A percentile compares a stretch with the other conserved stretches of the same genome.
These are phyloP conservation scores for Hylaea fasciaria DNA, from an alignment of 2,888 invertebrate genomes.

Conservation along the genomic window DNA sequence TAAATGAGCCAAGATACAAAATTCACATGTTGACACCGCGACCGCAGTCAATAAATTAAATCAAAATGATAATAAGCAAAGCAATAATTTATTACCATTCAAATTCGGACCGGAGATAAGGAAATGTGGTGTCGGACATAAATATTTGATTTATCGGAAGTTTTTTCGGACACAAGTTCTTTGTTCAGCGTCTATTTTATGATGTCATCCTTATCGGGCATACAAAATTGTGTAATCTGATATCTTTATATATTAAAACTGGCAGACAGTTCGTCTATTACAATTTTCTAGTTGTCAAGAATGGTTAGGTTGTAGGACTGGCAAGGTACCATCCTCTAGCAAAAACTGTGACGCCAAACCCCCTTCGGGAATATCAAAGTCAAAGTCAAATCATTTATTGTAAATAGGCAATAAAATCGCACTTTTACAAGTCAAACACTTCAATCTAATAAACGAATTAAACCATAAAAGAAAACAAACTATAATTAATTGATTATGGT, in stretches of 20 bases:
- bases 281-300: not conserved
- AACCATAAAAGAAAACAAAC: no score
- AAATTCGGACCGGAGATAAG: constrained; percentile 30
- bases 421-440: no score
- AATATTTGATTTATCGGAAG: constrained; percentile 32
- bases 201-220: constrained; percentile 13
- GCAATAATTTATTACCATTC: constrained; percentile 35
- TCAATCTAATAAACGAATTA: no score
- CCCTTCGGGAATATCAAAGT: no score
- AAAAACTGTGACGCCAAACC: no score
- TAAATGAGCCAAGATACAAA: constrained; percentile 20
- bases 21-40: constrained; percentile 31
- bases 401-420: no score
- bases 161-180: constrained; percentile 21
- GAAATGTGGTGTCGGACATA: constrained; percentile 27
- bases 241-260: constrained; percentile 6
- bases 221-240: not conserved
- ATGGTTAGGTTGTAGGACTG: no score
- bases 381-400: no score
- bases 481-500: no score
- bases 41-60: constrained; percentile 31
- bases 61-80: constrained; percentile 32
- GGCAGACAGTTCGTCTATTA: constrained; percentile 3
- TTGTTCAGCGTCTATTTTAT: constrained; percentile 14
- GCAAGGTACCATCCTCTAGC: no score